Evolutionary conservation across 2,888 invertebrate species (phyloP).

Genomic region (Drosophila pseudotakahashii): DNA sequence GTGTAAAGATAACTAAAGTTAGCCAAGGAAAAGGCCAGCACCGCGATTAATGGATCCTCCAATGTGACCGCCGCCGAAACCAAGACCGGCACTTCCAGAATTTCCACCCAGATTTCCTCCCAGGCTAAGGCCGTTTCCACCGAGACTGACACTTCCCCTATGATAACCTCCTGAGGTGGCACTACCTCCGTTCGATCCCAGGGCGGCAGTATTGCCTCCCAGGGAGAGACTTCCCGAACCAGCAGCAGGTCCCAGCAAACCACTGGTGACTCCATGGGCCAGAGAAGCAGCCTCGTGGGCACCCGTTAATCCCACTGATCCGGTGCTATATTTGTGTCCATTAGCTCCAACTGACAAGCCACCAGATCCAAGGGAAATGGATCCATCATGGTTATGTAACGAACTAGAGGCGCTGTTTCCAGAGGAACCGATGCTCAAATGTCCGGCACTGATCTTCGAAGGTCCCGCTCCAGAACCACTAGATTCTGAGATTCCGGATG

Average conservation of each 20-base stretch:
- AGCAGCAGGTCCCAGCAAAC: background rate
- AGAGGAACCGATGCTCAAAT: slow-evolving; percentile 16
- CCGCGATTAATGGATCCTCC: slow-evolving; percentile 23
- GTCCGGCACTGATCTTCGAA: slow-evolving; percentile 3
- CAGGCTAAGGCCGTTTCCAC: slow-evolving; percentile 17
- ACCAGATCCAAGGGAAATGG: background rate
- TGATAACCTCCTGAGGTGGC: slow-evolving; percentile 3
- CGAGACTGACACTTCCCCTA: slow-evolving; percentile 4
- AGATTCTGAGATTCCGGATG: background rate
- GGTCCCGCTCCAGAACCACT: background rate
- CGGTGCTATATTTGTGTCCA: background rate
- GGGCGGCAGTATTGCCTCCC: slow-evolving; percentile 5
- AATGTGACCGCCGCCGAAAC: slow-evolving; percentile 12
- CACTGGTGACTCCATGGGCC: slow-evolving; percentile 5
- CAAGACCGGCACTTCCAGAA: slow-evolving; percentile 15
- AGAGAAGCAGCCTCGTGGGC: slow-evolving; percentile 7
- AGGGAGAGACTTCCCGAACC: slow-evolving; percentile 9
- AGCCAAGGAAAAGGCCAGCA: slow-evolving; percentile 20
- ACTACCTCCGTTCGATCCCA: background rate
- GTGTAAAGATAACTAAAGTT: background rate
- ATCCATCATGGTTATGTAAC: background rate
- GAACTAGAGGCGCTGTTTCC: background rate
- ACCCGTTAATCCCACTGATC: background rate
- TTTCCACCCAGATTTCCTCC: slow-evolving; percentile 11
- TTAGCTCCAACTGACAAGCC: background rate